phyloP scores from a whole-genome alignment of 1,140 invertebrate species.

The Drosophila melanogaster region Release_6_plus_ISO1_MT NT_033779.5:4282501-4283000 shows the following conservation, averaged over 20 bases:
- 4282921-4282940: conserved; percentile 44
- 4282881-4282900: conserved; percentile 28
- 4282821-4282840: no score
- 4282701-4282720: neutral
- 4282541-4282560: conserved; percentile 52
- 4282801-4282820: no score
- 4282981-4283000: neutral
- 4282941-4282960: conserved; percentile 19
- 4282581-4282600: conserved; percentile 48
- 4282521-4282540: conserved; percentile 60
- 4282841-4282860: neutral
- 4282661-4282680: neutral
- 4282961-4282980: neutral
- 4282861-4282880: conserved; percentile 7
- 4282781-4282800: no score
- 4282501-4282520: conserved; percentile 40
- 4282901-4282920: conserved; percentile 1
- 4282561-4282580: conserved; percentile 74
- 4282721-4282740: neutral
- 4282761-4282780: no score
- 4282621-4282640: conserved; percentile 79
- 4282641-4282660: conserved; percentile 40
- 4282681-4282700: neutral
- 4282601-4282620: conserved; percentile 71
- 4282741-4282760: no score